Evolutionary conservation across 1,140 invertebrate species (phyloP), one percentile per base, ranked within the genome.

Genomic region (Bombus superbus): DNA sequence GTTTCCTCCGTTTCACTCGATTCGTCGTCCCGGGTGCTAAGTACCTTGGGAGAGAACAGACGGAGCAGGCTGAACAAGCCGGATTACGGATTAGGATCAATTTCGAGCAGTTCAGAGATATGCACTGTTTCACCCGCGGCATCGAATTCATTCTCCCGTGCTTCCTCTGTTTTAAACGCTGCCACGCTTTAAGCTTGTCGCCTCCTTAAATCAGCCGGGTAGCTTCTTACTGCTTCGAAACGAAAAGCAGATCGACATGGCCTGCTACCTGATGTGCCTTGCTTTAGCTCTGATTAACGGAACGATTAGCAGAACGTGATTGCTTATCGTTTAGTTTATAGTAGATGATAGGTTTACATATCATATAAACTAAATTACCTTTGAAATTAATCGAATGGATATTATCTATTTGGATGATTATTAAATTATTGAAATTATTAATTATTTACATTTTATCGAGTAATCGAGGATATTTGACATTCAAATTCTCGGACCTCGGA

Each of bases 41-140:
- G 94, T 92, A 94, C 92, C 94, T 94, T 95, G 94, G 93, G 94
- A 95, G 94, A 92, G 86, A 90, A 91, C 94, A 94, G 94, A 93
- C 93, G 93, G 93, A 92, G 93, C 92, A 92, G 92, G 92, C 93
- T 94, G 92, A 94, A 95, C 92, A 94, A 91, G 90, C 90, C 75
- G 94, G 94, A 94, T 95, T 94, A 94, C 89, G 93, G 94, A 94
- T 95, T 94, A 94, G 92, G 93, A 95, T 94, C 94, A 94, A 95
- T 94, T 95, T 93, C 92, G 89, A 93, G 92, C 92, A 90, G 90
- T 93, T 92, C 90, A 93, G 91, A 91, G 92, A 93, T 94, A 93
- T 92, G 90, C 91, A 94, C 89, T 92, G 91, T 92, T 85, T 86
- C 86, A 82, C 71, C 62, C 44, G 40, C 69, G 68, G 22, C 47